Conservation (phyloP, 2,797 vertebrate species). For the Protonibea diacanthus region DNA sequence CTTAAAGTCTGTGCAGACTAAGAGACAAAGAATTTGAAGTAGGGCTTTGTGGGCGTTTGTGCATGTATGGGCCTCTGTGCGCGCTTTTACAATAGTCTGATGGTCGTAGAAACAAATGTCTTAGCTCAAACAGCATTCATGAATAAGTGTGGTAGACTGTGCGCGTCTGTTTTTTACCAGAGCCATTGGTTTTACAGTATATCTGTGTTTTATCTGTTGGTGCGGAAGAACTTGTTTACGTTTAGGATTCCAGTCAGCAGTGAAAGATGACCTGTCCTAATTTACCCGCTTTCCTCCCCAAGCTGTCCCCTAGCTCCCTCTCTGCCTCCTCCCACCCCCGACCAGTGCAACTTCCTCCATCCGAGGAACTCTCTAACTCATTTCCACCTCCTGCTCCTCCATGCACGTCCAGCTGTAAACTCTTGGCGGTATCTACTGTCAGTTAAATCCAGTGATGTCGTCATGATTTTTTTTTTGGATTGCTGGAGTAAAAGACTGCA, state of each 20-base stretch:
- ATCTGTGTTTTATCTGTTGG: conserved; percentile 80
- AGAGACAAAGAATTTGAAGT: conserved; percentile 6
- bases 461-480: not conserved
- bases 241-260: conserved; percentile 77
- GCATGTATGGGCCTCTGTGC: not conserved
- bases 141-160: conserved; percentile 22
- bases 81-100: conserved; percentile 2
- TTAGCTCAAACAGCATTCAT: conserved; percentile 16
- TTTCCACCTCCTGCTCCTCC: conserved; percentile 10
- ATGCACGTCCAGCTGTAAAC: not conserved
- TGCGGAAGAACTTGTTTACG: conserved; percentile 81
- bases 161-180: conserved; percentile 53
- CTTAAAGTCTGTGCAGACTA: conserved; percentile 15
- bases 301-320: conserved; percentile 68
- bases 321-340: conserved; percentile 5
- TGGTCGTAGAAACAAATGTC: conserved; percentile 17
- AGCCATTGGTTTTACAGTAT: conserved; percentile 65
- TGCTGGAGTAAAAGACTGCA: conserved; percentile 1
- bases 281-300: conserved; percentile 78
- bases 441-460: not conserved
- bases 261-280: conserved; percentile 81
- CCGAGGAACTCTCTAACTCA: not conserved
- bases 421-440: not conserved
- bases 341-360: conserved; percentile 20
- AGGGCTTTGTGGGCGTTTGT: not conserved